Percentiles rank a stretch among this genome's conserved stretches.
These are phyloP conservation scores for Champsocephalus gunnari DNA, from an alignment of 2,797 vertebrate genomes.

Conservation along the genomic window DNA sequence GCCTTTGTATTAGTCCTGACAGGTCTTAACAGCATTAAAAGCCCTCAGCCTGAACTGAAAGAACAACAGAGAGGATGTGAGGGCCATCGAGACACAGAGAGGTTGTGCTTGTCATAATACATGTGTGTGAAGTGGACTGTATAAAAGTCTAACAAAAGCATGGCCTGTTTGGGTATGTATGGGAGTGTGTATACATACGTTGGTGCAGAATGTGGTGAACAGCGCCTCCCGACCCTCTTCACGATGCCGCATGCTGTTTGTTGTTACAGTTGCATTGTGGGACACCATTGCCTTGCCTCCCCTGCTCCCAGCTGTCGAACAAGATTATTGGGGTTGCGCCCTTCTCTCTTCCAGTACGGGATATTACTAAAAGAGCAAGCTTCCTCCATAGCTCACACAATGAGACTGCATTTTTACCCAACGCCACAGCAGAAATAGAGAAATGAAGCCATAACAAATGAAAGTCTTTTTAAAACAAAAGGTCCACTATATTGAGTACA, in stretches of 20 bases:
- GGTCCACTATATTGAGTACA: constrained; percentile 75
- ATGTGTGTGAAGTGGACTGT: constrained; percentile 47
- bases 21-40: constrained; percentile 85
- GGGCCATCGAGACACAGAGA: constrained; percentile 36
- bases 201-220: constrained; percentile 58
- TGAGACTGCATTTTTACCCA: constrained; percentile 43
- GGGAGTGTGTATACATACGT: constrained; percentile 42
- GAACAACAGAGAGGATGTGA: constrained; percentile 50
- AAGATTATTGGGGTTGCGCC: constrained; percentile 73
- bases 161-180: constrained; percentile 46
- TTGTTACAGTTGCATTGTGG: constrained; percentile 83
- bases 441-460: constrained; percentile 74
- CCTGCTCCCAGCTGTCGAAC: constrained; percentile 79
- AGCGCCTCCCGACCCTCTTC: constrained; percentile 57
- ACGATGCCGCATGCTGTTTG: constrained; percentile 79
- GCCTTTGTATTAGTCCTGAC: constrained; percentile 75
- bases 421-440: constrained; percentile 61
- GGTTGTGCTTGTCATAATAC: constrained; percentile 68
- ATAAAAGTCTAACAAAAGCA: constrained; percentile 55
- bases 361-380: constrained; percentile 31
- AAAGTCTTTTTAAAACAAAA: constrained; percentile 75
- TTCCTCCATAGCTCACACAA: constrained; percentile 42
- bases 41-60: constrained; percentile 68
- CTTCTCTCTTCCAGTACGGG: constrained; percentile 35
- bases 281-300: constrained; percentile 67